Evolutionary conservation across 2,113 vertebrate species (phyloP).

Genomic region (Nestor notabilis): DNA sequence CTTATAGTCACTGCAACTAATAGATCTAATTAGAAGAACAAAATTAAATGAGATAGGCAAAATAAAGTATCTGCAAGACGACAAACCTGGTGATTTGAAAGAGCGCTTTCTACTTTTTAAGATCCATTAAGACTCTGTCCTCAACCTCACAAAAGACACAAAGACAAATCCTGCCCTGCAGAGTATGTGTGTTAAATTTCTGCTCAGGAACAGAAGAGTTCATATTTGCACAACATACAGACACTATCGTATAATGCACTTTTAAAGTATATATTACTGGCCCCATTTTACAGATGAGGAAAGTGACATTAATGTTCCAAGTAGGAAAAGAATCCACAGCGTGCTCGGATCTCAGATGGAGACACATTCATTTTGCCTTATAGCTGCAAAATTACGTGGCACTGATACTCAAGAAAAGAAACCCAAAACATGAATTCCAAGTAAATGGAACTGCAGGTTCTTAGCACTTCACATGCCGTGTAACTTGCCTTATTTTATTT

Average conservation of each 20-base stretch:
- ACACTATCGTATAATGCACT: not conserved
- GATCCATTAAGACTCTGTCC: not conserved
- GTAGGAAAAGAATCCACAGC: not conserved
- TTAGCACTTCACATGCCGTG: not conserved
- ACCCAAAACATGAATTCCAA: not conserved
- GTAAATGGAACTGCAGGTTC: not conserved
- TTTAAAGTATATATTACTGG: not conserved
- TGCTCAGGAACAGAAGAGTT: not conserved
- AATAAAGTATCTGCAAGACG: not conserved
- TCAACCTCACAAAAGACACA: not conserved
- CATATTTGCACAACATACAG: not conserved
- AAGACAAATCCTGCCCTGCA: not conserved
- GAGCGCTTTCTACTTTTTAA: not conserved
- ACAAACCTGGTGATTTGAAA: not conserved
- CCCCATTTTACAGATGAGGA: not conserved
- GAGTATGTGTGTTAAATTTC: not conserved
- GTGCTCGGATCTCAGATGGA: not conserved
- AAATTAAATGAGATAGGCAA: not conserved
- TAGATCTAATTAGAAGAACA: slow-evolving; percentile 10
- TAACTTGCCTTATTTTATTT: not conserved
- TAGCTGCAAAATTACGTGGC: not conserved
- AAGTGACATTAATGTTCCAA: not conserved
- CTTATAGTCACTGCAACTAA: not conserved
- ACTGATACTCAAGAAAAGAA: not conserved
- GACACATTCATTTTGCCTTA: not conserved